phyloP scores from a whole-genome alignment of 2,113 vertebrate species.

The Psittacula cyanocephala region DNA sequence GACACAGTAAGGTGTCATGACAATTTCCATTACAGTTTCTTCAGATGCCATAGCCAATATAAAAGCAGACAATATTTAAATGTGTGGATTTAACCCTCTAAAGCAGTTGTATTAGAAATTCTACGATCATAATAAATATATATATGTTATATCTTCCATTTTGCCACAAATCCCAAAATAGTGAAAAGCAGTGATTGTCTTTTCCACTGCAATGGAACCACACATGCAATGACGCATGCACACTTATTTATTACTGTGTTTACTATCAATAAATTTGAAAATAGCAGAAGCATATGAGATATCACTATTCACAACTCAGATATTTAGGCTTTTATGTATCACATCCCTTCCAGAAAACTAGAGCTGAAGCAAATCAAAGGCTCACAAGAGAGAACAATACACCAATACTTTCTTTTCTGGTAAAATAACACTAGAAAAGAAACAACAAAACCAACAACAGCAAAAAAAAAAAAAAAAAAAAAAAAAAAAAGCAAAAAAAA shows the following conservation, averaged over 20 bases:
- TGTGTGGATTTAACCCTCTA: neutral
- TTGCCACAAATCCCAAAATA: neutral
- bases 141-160: neutral
- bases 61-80: neutral
- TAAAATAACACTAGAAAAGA: neutral
- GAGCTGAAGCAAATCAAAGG: neutral
- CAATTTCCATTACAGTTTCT: neutral
- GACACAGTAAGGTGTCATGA: neutral
- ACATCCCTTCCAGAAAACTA: neutral
- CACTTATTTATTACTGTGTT: neutral
- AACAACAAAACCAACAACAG: neutral
- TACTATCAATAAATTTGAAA: neutral
- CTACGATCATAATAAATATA: neutral
- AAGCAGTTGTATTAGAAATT: neutral
- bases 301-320: neutral
- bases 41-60: neutral
- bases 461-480: neutral
- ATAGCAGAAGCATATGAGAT: neutral
- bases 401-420: neutral
- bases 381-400: neutral
- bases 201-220: neutral
- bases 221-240: neutral
- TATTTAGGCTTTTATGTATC: neutral
- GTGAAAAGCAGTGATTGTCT: neutral
- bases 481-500: neutral